phyloP scores from a whole-genome alignment of 1,140 invertebrate species.

The Procambarus clarkii region DNA sequence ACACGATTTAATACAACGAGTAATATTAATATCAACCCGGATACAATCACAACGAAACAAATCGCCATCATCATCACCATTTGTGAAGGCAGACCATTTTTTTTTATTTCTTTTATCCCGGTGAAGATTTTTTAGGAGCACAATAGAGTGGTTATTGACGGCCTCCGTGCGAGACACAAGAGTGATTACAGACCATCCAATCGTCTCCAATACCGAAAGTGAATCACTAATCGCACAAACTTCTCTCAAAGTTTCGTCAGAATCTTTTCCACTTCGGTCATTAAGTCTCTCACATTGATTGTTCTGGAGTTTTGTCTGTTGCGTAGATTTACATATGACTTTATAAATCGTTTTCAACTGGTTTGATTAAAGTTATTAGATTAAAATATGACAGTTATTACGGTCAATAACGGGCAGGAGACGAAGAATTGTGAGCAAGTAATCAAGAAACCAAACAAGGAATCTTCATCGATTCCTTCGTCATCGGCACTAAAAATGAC shows the following conservation, averaged over 20 bases:
- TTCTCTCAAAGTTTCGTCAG: slow-evolving; percentile 21
- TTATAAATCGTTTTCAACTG: too few species aligned
- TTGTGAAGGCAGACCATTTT: too few species aligned
- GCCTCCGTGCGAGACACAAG: slow-evolving; percentile 15
- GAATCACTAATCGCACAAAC: slow-evolving; percentile 1
- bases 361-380: too few species aligned
- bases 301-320: too few species aligned
- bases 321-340: too few species aligned
- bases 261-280: neutral
- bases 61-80: too few species aligned
- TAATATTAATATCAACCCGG: too few species aligned
- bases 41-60: too few species aligned
- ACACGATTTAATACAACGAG: too few species aligned
- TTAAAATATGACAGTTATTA: slow-evolving; percentile 21
- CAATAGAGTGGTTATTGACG: neutral
- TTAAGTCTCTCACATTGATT: neutral
- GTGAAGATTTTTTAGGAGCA: too few species aligned
- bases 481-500: slow-evolving; percentile 60
- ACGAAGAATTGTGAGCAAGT: neutral
- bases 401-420: neutral
- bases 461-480: slow-evolving; percentile 46
- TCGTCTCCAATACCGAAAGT: slow-evolving; percentile 11
- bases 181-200: slow-evolving; percentile 36
- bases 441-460: slow-evolving; percentile 14
- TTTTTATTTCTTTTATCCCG: too few species aligned